A percentile compares a stretch with the other conserved stretches of the same genome.
phyloP scores from a whole-genome alignment of 2,888 invertebrate species.

The Polyommatus icarus region DNA sequence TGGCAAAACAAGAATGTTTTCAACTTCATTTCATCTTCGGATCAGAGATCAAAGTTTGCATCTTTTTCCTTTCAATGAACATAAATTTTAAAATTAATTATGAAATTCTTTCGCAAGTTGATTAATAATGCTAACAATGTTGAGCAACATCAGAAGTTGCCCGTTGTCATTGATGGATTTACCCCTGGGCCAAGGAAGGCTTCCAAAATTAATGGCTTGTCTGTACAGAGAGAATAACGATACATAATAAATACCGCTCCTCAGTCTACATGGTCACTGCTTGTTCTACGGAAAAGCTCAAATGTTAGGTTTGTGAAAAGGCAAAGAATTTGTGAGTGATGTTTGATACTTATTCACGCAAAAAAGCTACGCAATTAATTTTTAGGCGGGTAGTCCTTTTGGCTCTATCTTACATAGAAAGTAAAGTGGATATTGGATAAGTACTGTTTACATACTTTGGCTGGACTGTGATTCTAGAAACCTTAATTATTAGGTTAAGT shows the following conservation, averaged over 20 bases:
- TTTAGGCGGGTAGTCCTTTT: neutral
- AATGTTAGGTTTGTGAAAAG: neutral
- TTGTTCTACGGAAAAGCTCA: neutral
- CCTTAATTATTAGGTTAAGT: no score
- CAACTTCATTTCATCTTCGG: neutral
- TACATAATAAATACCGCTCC: conserved; percentile 4
- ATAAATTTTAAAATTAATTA: conserved; percentile 6
- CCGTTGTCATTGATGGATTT: conserved; percentile 11
- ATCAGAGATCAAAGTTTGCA: neutral
- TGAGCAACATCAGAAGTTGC: conserved; percentile 18
- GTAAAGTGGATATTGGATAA: no score
- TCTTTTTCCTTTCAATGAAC: neutral
- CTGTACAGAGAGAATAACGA: conserved; percentile 7
- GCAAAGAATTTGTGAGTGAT: neutral
- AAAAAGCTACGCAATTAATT: neutral
- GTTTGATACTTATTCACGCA: neutral
- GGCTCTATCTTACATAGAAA: neutral
- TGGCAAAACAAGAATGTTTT: neutral
- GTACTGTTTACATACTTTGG: no score
- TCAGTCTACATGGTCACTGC: neutral
- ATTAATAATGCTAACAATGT: conserved; percentile 26
- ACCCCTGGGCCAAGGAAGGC: neutral
- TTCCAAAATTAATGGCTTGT: conserved; percentile 6
- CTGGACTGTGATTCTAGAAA: no score
- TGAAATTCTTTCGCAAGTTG: conserved; percentile 8